These are phyloP conservation scores for Lomographa bimaculata DNA, from an alignment of 2,888 invertebrate species.

Conservation along the genomic window DNA sequence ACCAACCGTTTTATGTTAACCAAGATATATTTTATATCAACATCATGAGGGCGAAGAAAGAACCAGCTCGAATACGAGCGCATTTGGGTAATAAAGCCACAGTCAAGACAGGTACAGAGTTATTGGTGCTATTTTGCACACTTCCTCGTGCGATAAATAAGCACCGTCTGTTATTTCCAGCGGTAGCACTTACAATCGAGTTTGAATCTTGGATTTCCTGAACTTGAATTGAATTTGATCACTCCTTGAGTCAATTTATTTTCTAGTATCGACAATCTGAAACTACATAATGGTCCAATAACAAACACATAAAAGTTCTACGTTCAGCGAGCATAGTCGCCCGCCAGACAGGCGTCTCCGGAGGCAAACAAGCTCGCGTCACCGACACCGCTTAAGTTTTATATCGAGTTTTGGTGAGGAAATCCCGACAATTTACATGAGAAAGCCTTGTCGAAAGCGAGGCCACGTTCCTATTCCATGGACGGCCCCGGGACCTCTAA, in stretches of 20 bases:
- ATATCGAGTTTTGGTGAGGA: conserved; percentile 64
- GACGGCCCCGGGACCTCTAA: conserved; percentile 55
- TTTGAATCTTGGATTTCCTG: no score
- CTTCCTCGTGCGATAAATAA: conserved; percentile 2
- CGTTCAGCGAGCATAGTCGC: conserved; percentile 13
- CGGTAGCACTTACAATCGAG: no score
- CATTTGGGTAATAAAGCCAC: conserved; percentile 29
- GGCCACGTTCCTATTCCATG: conserved; percentile 45
- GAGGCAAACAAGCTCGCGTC: conserved; percentile 44
- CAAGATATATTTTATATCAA: conserved; percentile 42
- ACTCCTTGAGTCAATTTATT: not conserved
- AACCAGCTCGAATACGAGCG: conserved; percentile 23
- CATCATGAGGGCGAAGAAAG: conserved; percentile 33
- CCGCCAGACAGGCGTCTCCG: conserved; percentile 32
- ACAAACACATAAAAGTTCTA: conserved; percentile 14
- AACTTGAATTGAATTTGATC: no score
- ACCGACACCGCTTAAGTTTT: conserved; percentile 59
- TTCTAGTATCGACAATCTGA: not conserved
- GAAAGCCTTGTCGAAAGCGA: conserved; percentile 59
- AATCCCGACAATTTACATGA: conserved; percentile 76
- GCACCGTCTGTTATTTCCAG: no score
- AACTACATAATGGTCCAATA: conserved; percentile 5
- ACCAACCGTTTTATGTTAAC: conserved; percentile 54
- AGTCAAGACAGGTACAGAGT: conserved; percentile 18
- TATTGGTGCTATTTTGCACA: conserved; percentile 19